Evolutionary conservation across 2,888 invertebrate genomes (phyloP), one percentile per base, ranked within the genome.

Genomic region (Cheilosia pagana): DNA sequence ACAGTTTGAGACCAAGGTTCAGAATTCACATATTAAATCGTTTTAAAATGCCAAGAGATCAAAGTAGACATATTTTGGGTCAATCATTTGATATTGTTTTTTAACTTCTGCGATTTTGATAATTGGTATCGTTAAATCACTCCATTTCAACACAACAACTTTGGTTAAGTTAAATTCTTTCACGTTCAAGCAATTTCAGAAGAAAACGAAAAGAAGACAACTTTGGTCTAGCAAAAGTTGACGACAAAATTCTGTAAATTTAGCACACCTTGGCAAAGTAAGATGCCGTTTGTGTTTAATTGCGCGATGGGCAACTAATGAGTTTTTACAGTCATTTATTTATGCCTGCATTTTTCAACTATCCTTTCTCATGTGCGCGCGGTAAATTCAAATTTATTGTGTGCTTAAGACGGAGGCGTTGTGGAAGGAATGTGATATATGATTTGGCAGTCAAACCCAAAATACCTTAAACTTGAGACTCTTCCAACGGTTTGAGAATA

Each of bases 281-380:
- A 87, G 87, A 89, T 89, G 89, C 90, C 90, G 89, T 90, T 90
- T 90, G 90, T 90, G 90, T 89, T 90, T 90, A 90, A 90, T 90
- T 90, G 90, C 90, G 90, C 90, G 90, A 90, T 89, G 89, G 89
- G 88, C 88, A 89, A 90, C 89, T 90, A 90, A 90, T 90, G 90
- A 89, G 89, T 65, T 63, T 76, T 72, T 63, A 52, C 35, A 71
- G 68, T 63, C 60, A 72, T 60, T 82, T 78, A 78, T 78, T 78
- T 78, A 82, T 72, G 76, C 48, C 55, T 71, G 63, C 60, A 67
- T 67, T 71, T 82, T 76, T 82, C 39, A 52, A 50, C 50, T 48
- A 71, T 81, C 65, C 65, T 76, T 60, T 63, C 62, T 65, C 53
- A 67, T 77, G 71, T 81, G 65, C 59, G 60, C 39, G 71, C 41